Conservation (phyloP, 2,888 invertebrate species). For the Papilio demoleus region DNA sequence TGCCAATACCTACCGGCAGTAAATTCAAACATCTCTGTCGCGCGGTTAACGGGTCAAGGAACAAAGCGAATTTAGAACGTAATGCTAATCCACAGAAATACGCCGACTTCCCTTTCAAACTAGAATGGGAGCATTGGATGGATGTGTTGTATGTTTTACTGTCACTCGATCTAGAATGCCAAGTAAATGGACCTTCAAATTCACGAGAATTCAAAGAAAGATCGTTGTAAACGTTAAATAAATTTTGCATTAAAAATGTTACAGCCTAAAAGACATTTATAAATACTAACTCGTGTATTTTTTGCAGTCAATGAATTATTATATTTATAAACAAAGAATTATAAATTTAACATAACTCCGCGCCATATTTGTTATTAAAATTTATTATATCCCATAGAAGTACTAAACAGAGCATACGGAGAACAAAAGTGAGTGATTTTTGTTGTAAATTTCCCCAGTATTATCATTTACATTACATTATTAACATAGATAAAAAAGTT, state of each 20-base stretch:
- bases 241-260: background rate
- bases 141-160: conserved; percentile 32
- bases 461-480: too few species aligned
- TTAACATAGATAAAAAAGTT: too few species aligned
- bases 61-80: conserved; percentile 45
- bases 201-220: background rate
- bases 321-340: background rate
- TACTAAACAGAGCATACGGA: too few species aligned
- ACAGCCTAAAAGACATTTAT: background rate
- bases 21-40: conserved; percentile 40
- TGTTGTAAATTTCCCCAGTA: too few species aligned
- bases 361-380: background rate
- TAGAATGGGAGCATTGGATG: conserved; percentile 30
- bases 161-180: conserved; percentile 1
- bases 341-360: background rate
- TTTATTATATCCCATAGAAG: too few species aligned
- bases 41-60: conserved; percentile 50
- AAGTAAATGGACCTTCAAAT: conserved; percentile 22
- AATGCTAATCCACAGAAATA: conserved; percentile 39
- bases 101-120: conserved; percentile 39
- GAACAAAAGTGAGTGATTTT: too few species aligned
- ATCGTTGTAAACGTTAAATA: background rate
- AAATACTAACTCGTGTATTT: background rate
- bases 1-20: conserved; percentile 37
- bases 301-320: background rate